Conservation (phyloP, 2,888 invertebrate genomes). For the Eupeodes latifasciatus region DNA sequence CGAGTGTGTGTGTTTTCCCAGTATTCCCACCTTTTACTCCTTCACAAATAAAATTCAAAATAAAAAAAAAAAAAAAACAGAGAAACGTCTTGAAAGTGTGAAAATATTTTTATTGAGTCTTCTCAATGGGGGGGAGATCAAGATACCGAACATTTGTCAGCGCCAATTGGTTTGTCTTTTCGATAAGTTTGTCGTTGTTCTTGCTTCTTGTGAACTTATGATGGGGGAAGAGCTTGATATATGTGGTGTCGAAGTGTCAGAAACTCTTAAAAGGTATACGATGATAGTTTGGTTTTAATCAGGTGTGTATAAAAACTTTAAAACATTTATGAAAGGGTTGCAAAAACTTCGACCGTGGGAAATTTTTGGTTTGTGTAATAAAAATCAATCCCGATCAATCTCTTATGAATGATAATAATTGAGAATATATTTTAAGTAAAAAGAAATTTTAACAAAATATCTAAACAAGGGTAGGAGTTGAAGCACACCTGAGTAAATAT, state of each 20-base stretch:
- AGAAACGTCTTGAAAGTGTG: slow-evolving; percentile 49
- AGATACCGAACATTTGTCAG: slow-evolving; percentile 61
- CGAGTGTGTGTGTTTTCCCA: slow-evolving; percentile 2
- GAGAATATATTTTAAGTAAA: background rate
- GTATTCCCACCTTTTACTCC: slow-evolving; percentile 40
- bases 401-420: slow-evolving; percentile 6
- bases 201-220: background rate
- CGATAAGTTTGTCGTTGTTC: slow-evolving; percentile 16
- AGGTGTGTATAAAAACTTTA: slow-evolving; percentile 53
- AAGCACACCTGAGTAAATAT: slow-evolving; percentile 74
- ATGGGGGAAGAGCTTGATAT: background rate
- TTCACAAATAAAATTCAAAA: slow-evolving; percentile 35
- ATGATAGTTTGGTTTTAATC: slow-evolving; percentile 49
- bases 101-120: slow-evolving; percentile 68
- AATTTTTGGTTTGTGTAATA: slow-evolving; percentile 25
- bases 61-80: background rate
- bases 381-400: slow-evolving; percentile 3
- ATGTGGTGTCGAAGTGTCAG: slow-evolving; percentile 9
- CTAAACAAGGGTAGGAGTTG: slow-evolving; percentile 19
- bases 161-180: slow-evolving; percentile 60
- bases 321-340: slow-evolving; percentile 39
- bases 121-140: slow-evolving; percentile 47
- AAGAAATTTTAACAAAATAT: background rate
- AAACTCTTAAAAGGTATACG: slow-evolving; percentile 14
- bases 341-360: slow-evolving; percentile 52